Conservation (phyloP, 2,797 vertebrate species). For the Ceyx erithaca region DNA sequence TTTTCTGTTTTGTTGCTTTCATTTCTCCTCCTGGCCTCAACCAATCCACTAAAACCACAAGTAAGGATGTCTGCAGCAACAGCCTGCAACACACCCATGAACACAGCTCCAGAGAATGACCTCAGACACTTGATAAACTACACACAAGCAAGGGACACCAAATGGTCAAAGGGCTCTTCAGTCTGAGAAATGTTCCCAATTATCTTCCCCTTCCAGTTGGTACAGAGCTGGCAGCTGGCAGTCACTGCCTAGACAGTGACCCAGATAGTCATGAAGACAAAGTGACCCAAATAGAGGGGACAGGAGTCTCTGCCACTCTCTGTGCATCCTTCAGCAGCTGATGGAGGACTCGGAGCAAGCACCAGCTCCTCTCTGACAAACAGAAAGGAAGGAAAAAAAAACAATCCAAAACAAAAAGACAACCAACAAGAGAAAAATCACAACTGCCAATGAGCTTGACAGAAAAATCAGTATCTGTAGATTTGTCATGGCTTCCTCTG, state of each 20-base stretch:
- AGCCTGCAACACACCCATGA: background rate
- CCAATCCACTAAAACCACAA: background rate
- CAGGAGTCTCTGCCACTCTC: background rate
- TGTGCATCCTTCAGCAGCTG: background rate
- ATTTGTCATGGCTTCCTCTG: background rate
- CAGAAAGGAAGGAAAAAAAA: background rate
- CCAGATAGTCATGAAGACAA: slow-evolving; percentile 15
- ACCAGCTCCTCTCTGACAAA: background rate
- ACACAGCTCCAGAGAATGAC: background rate
- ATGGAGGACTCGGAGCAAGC: background rate
- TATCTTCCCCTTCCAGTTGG: background rate
- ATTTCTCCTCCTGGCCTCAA: background rate
- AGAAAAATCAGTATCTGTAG: background rate
- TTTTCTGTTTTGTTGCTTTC: background rate
- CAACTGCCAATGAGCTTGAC: background rate
- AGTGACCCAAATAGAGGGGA: slow-evolving; percentile 7
- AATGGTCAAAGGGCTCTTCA: background rate
- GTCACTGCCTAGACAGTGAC: background rate
- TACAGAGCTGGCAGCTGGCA: slow-evolving; percentile 2
- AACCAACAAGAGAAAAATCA: background rate
- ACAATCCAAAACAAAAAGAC: background rate
- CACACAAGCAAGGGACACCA: background rate
- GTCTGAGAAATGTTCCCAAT: background rate
- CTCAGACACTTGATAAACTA: background rate
- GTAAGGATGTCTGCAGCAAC: background rate